Conservation (phyloP, 1,140 invertebrate species). For the Ditylenchus dipsaci region DNA sequence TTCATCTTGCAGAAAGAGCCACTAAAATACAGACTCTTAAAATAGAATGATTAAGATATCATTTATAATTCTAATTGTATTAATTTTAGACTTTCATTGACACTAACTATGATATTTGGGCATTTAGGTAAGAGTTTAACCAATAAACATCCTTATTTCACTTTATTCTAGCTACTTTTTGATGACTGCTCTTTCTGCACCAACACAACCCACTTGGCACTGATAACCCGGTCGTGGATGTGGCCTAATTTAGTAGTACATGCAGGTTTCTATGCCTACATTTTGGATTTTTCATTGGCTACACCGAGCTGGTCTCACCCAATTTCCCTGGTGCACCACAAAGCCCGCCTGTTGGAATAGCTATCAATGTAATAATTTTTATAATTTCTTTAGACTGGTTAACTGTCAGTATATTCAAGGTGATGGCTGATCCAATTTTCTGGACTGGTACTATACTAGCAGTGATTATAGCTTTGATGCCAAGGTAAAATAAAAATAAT, state of each 20-base stretch:
- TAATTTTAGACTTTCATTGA: constrained; percentile 33
- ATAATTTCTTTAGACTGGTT: too few species aligned
- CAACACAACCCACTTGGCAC: constrained; percentile 27
- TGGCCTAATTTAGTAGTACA: background rate
- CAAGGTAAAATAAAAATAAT: too few species aligned
- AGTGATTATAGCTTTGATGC: too few species aligned
- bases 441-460: too few species aligned
- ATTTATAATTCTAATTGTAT: background rate
- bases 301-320: background rate
- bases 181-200: constrained; percentile 33
- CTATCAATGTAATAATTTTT: background rate
- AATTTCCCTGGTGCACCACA: background rate
- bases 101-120: constrained; percentile 39
- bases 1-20: too few species aligned
- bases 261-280: constrained; percentile 4
- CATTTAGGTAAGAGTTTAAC: constrained; percentile 3
- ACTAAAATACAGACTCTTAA: too few species aligned
- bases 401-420: too few species aligned
- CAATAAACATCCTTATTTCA: constrained; percentile 15
- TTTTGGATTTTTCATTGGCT: constrained; percentile 15
- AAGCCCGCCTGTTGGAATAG: background rate
- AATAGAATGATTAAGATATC: too few species aligned
- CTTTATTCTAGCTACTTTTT: constrained; percentile 40
- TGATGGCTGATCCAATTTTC: too few species aligned
- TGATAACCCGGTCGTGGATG: constrained; percentile 45